A percentile compares a stretch with the other conserved stretches of the same genome.
Evolutionary conservation across 2,113 vertebrate species (phyloP).

Genomic region (Haplochromis vanheusdeni): DNA sequence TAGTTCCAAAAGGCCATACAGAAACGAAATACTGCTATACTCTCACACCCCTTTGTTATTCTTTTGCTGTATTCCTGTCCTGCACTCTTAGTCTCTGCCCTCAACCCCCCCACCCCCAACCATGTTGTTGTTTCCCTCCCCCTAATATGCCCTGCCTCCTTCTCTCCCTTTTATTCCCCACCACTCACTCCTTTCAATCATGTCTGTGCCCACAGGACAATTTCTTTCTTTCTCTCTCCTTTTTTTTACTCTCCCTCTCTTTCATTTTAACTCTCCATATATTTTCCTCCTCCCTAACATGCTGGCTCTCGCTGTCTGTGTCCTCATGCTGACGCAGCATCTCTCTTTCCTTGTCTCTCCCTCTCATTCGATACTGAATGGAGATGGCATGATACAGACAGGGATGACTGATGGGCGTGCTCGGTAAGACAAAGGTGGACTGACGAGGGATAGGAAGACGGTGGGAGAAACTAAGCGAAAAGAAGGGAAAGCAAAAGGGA

Average conservation of each 20-base stretch:
- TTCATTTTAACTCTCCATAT: slow-evolving; percentile 10
- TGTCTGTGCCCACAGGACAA: slow-evolving; percentile 51
- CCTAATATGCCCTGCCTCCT: not conserved
- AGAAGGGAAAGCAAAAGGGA: not conserved
- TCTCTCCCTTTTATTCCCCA: slow-evolving; percentile 5
- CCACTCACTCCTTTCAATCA: slow-evolving; percentile 42
- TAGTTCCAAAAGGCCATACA: slow-evolving; percentile 34
- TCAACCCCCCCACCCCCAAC: not conserved
- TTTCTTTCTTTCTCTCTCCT: not conserved
- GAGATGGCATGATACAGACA: slow-evolving; percentile 37
- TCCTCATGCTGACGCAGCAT: slow-evolving; percentile 51
- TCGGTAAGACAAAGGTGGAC: slow-evolving; percentile 9
- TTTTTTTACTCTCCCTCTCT: not conserved
- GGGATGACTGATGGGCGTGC: slow-evolving; percentile 55
- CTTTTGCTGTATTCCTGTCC: slow-evolving; percentile 9
- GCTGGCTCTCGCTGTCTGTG: not conserved
- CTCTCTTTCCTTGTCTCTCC: not conserved
- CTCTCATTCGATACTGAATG: slow-evolving; percentile 40
- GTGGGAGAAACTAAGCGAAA: not conserved
- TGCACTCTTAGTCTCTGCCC: slow-evolving; percentile 3
- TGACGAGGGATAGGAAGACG: not conserved
- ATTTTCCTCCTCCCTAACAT: not conserved
- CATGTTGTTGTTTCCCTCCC: not conserved
- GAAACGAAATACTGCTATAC: slow-evolving; percentile 46
- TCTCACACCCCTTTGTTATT: slow-evolving; percentile 29